Evolutionary conservation across 2,797 vertebrate genomes (phyloP), one percentile per base, ranked within the genome.

Genomic region (Scleropages formosus): DNA sequence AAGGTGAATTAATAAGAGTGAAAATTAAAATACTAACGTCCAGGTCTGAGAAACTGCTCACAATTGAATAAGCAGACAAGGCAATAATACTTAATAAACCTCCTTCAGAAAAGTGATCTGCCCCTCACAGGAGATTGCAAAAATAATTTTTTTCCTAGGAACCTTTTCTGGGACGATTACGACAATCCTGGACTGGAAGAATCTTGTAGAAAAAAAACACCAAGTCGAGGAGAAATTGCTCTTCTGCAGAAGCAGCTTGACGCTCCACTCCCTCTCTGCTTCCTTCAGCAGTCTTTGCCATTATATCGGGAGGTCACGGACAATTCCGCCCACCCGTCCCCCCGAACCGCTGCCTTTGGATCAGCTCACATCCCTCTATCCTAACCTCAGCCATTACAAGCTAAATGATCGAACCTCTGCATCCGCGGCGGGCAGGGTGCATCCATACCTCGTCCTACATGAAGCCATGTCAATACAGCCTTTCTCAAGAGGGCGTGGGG

Each of bases 121-220:
- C 11, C 11, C 15, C 56, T 56, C 44, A 20, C 24, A 8, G 53
- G n/a, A 59, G 46, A 59, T 67, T 75, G 74, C 64, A 27, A 75
- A 75, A 26, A 66, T 74, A 12, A 27, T 56, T 44, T 47, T 75
- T 12, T 12, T 20, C 26, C 58, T 11, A 44, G 58, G 31, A 22
- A 44, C 22, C 60, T 24, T 74, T 56, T 51, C 49, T 27, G 7
- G 24, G 46, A 53, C 15, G 31, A 2, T 65, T 66, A 26, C 58
- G 49, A 31, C 22, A 26, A 56, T 44, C 11, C 47, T n/a, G 7
- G 49, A 39, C 31, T 27, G 49, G 26, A 18, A 63, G 18, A 63
- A 31, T 31, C 49, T 11, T 26, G 20, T 44, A 69, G 66, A 69
- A 49, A 39, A 69, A 8, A 39, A 69, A 8, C 11, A 24, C 0